Percentiles rank a stretch among this genome's conserved stretches.
These are phyloP conservation scores for Psammodynastes pulverulentus DNA, from an alignment of 2,113 vertebrate species.

Conservation along the genomic window DNA sequence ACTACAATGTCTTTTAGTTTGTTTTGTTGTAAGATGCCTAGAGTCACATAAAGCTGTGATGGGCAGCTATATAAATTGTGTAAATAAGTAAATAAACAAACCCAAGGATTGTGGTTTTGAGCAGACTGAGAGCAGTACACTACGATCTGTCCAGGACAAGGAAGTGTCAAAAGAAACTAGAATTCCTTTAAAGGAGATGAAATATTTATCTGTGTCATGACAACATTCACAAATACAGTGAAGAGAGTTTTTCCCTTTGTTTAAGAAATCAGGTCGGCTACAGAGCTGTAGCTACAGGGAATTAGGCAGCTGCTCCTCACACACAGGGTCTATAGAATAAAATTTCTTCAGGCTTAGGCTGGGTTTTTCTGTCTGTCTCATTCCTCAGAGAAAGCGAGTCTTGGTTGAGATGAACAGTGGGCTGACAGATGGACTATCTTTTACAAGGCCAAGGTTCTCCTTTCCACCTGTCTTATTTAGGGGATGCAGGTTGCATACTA, in stretches of 20 bases:
- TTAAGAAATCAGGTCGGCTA: slow-evolving; percentile 16
- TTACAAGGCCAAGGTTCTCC: background rate
- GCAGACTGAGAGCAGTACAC: background rate
- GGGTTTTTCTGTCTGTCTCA: background rate
- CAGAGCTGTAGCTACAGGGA: slow-evolving; percentile 21
- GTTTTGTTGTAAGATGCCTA: background rate
- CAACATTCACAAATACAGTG: slow-evolving; percentile 33
- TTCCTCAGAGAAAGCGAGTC: background rate
- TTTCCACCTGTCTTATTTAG: background rate
- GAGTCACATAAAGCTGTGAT: background rate
- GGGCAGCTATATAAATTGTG: background rate
- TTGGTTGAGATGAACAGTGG: background rate
- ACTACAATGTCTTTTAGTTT: background rate
- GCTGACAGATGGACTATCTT: background rate
- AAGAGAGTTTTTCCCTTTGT: background rate
- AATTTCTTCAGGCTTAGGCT: background rate
- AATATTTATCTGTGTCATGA: slow-evolving; percentile 39
- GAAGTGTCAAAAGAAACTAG: background rate
- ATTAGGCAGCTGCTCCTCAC: background rate
- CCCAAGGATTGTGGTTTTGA: background rate
- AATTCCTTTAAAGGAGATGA: slow-evolving; percentile 46
- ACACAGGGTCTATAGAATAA: background rate
- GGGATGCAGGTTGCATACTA: background rate
- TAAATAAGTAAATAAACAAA: background rate
- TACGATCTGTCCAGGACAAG: background rate